Conservation (phyloP, 2,888 invertebrate species). For the Strigamia crassipes region DNA sequence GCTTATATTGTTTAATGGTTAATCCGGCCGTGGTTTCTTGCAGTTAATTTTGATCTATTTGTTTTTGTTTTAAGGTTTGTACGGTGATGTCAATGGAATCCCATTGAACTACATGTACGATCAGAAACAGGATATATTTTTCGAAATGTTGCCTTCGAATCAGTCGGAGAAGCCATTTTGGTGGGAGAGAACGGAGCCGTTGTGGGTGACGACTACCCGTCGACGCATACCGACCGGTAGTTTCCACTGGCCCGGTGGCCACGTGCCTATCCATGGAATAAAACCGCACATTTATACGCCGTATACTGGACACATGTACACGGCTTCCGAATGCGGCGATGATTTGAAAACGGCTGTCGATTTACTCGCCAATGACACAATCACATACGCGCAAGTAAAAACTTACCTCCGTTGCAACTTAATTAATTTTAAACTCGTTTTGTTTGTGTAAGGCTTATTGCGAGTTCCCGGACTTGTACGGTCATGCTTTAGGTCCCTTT, state of each 20-base stretch:
- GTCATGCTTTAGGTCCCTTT: slow-evolving; percentile 57
- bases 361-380: too few relatives aligned
- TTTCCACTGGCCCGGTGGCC: slow-evolving; percentile 52
- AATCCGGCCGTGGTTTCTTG: neutral
- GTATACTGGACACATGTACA: slow-evolving; percentile 27
- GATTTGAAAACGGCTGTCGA: slow-evolving; percentile 34
- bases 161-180: slow-evolving; percentile 52
- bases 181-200: slow-evolving; percentile 57
- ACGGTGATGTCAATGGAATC: slow-evolving; percentile 48
- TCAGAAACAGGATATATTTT: slow-evolving; percentile 39
- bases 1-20: too few relatives aligned
- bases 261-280: slow-evolving; percentile 50
- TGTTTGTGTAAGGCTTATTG: slow-evolving; percentile 56
- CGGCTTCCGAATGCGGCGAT: neutral
- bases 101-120: slow-evolving; percentile 48
- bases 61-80: slow-evolving; percentile 42
- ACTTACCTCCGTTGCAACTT: too few relatives aligned
- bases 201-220: slow-evolving; percentile 56
- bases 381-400: too few relatives aligned
- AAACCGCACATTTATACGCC: slow-evolving; percentile 51
- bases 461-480: slow-evolving; percentile 55
- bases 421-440: too few relatives aligned
- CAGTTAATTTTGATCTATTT: neutral
- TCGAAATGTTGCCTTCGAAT: slow-evolving; percentile 13
- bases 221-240: slow-evolving; percentile 45